Conservation (phyloP, 2,113 vertebrate genomes). For the Agapornis roseicollis region DNA sequence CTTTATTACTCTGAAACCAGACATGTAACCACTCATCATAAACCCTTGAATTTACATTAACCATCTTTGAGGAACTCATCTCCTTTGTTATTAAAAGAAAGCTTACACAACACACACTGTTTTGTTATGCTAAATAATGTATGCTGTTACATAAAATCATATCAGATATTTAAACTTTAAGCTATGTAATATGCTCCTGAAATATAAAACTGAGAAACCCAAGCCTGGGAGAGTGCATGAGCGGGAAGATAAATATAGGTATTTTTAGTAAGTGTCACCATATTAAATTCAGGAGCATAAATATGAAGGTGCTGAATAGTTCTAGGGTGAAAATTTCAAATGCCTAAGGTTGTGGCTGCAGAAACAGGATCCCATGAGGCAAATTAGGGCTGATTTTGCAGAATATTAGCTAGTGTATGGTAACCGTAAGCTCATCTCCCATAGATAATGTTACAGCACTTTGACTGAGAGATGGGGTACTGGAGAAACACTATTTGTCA, state of each 20-base stretch:
- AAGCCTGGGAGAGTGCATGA: neutral
- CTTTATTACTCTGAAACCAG: neutral
- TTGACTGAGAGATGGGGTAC: neutral
- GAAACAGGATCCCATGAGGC: neutral
- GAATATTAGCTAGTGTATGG: neutral
- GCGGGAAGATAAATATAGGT: neutral
- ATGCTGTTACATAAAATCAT: neutral
- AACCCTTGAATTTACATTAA: neutral
- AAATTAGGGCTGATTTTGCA: neutral
- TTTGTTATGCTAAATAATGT: neutral
- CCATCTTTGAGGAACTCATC: neutral
- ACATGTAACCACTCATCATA: neutral
- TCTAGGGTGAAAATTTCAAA: neutral
- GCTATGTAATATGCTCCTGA: neutral
- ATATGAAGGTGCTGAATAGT: neutral
- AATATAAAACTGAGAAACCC: slow-evolving; percentile 12
- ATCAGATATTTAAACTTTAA: neutral
- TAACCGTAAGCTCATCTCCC: neutral
- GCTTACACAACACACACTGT: neutral
- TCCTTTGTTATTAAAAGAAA: neutral
- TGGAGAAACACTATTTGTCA: neutral
- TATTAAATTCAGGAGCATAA: slow-evolving; percentile 3
- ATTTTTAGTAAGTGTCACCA: neutral
- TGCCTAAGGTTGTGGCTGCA: neutral
- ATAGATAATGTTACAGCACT: neutral